Conservation (phyloP, 2,113 vertebrate genomes). For the Centrocercus urophasianus region DNA sequence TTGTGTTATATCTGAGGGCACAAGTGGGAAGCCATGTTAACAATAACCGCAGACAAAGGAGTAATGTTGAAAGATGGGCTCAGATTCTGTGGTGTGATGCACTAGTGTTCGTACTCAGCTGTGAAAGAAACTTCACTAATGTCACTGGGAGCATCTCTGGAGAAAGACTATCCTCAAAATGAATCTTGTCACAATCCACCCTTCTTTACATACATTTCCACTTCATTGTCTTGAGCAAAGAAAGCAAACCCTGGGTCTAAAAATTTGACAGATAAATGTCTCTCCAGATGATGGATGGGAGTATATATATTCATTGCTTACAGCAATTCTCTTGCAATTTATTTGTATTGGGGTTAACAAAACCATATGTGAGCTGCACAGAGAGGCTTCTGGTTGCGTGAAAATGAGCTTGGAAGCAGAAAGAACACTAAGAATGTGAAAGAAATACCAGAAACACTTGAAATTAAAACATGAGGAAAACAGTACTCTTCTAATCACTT, state of each 20-base stretch:
- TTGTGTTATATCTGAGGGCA: neutral
- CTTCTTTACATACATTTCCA: neutral
- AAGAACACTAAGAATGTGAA: neutral
- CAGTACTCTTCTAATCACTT: constrained; percentile 2
- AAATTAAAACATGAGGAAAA: constrained; percentile 8
- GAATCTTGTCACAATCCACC: constrained; percentile 13
- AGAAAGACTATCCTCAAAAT: neutral
- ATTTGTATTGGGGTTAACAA: constrained; percentile 3
- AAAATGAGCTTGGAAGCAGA: constrained; percentile 21
- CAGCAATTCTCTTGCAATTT: constrained; percentile 5
- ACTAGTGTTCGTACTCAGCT: neutral
- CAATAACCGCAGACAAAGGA: neutral
- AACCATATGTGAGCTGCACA: neutral
- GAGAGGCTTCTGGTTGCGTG: neutral
- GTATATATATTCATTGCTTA: neutral
- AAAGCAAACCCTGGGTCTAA: constrained; percentile 2
- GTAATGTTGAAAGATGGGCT: neutral
- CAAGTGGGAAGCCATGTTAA: neutral
- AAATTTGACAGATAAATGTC: neutral
- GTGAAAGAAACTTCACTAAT: neutral
- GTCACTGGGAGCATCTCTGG: neutral
- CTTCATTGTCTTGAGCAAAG: neutral
- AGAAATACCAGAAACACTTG: neutral
- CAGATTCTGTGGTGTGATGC: neutral
- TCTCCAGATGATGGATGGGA: neutral